Conservation (phyloP, 2,113 vertebrate species). For the Phodopus roborovskii region DNA sequence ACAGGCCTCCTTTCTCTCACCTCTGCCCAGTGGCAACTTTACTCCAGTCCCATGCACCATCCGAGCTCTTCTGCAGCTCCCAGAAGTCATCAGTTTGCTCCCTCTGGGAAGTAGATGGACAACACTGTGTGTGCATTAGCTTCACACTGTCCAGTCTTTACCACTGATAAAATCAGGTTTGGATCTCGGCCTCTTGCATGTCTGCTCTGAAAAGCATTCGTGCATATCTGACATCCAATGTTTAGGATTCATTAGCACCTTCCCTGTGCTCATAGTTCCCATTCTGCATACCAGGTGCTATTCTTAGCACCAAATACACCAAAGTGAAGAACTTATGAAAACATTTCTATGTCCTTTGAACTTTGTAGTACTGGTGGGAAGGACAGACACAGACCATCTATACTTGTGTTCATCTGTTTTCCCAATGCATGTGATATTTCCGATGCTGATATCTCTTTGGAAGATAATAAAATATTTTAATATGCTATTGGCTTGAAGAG, state of each 20-base stretch:
- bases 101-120: not conserved
- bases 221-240: not conserved
- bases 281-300: not conserved
- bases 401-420: fast-evolving
- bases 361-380: not conserved
- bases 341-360: not conserved
- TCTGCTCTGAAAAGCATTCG: not conserved
- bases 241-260: not conserved
- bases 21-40: not conserved
- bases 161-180: not conserved
- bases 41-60: not conserved
- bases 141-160: not conserved
- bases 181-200: not conserved
- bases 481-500: not conserved
- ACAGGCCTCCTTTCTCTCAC: not conserved
- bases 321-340: not conserved
- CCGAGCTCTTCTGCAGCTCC: not conserved
- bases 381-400: not conserved
- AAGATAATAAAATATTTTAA: not conserved
- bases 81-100: no score
- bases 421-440: not conserved
- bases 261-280: not conserved
- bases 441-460: not conserved
- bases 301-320: not conserved
- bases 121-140: fast-evolving